Evolutionary conservation across 2,888 invertebrate species (phyloP).

Genomic region (Acanthosepion pharaonis): DNA sequence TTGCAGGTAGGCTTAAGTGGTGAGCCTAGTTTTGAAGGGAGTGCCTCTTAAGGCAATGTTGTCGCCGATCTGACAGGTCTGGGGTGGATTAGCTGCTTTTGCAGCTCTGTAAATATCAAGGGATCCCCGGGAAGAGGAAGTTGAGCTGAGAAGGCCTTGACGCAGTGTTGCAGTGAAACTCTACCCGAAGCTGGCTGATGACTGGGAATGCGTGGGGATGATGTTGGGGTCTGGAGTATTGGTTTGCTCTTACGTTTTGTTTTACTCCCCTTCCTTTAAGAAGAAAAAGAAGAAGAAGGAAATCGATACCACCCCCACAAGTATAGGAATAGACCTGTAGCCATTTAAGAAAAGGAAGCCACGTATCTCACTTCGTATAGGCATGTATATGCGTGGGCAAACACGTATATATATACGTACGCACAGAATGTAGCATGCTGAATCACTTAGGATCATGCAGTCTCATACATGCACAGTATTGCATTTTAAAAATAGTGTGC

Average conservation of each 20-base stretch:
- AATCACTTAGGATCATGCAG: too few relatives aligned
- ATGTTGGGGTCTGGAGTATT: not conserved
- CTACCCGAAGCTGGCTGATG: not conserved
- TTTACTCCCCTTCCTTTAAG: not conserved
- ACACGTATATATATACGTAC: too few relatives aligned
- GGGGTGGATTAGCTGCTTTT: not conserved
- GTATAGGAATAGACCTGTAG: not conserved
- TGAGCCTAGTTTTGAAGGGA: not conserved
- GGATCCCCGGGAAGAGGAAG: slow-evolving; percentile 33
- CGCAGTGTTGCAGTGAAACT: not conserved
- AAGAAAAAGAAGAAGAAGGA: not conserved
- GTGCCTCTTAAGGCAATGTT: not conserved
- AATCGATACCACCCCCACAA: not conserved
- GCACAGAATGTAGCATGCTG: too few relatives aligned
- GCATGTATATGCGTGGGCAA: too few relatives aligned
- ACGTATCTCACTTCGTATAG: not conserved
- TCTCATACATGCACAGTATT: too few relatives aligned
- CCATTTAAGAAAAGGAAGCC: not conserved
- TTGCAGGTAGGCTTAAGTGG: not conserved
- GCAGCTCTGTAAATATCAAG: not conserved
- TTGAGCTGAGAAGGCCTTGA: not conserved
- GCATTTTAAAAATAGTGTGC: too few relatives aligned
- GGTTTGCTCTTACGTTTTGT: not conserved
- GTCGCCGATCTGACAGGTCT: not conserved
- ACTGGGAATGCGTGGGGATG: not conserved